Conservation (phyloP, 2,797 vertebrate genomes). For the Cheirogaleus major region DNA sequence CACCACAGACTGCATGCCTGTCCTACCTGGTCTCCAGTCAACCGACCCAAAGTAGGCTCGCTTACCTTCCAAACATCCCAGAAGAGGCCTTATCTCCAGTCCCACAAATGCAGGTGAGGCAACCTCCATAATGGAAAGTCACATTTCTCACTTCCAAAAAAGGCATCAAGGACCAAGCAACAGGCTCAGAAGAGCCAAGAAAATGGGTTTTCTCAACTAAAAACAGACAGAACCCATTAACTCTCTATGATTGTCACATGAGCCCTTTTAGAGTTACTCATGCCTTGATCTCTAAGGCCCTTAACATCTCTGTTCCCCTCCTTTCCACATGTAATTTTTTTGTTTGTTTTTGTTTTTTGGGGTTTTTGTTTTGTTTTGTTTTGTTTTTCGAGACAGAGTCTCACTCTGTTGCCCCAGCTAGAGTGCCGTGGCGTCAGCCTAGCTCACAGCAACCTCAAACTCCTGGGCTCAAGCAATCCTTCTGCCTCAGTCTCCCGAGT, state of each 20-base stretch:
- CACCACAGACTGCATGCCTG: not conserved
- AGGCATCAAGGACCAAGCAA: not conserved
- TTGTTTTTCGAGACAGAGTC: too few relatives aligned
- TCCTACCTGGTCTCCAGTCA: not conserved
- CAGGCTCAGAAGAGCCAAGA: not conserved
- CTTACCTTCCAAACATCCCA: not conserved
- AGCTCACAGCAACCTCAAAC: too few relatives aligned
- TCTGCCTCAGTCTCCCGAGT: too few relatives aligned
- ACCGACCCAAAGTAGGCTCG: not conserved
- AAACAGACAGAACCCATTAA: not conserved
- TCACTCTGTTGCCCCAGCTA: too few relatives aligned
- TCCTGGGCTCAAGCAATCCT: too few relatives aligned
- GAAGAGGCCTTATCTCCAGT: not conserved
- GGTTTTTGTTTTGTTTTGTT: too few relatives aligned
- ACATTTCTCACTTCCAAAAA: not conserved
- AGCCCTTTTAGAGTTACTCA: not conserved
- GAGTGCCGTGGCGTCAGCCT: too few relatives aligned
- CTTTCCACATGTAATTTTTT: not conserved
- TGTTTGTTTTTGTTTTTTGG: too few relatives aligned
- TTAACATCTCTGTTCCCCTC: not conserved
- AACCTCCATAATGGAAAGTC: not conserved
- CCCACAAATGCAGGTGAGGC: not conserved
- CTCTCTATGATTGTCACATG: rapidly evolving
- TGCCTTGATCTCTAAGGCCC: not conserved
- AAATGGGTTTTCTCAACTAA: not conserved